Percentiles rank a stretch among this genome's conserved stretches.
phyloP scores from a whole-genome alignment of 2,797 vertebrate species.

The Gastrophryne carolinensis region DNA sequence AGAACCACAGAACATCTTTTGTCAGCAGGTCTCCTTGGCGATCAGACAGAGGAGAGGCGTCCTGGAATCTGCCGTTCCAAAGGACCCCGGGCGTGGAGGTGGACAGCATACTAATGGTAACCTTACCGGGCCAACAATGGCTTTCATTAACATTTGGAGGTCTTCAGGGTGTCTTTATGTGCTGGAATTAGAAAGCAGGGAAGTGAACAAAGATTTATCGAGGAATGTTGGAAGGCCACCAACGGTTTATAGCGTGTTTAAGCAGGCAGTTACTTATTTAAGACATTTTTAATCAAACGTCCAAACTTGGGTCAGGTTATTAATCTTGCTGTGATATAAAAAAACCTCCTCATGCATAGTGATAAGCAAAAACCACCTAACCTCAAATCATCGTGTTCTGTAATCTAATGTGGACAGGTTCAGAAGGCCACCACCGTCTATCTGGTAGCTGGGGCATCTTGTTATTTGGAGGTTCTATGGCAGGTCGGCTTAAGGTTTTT shows the following conservation, averaged over 20 bases:
- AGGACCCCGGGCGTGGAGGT: constrained; percentile 25
- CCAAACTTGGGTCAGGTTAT: background rate
- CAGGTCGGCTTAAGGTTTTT: too few species aligned
- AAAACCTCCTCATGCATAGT: too few species aligned
- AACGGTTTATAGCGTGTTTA: background rate
- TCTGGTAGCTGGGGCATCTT: too few species aligned
- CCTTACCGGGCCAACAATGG: constrained; percentile 34
- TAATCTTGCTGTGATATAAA: background rate
- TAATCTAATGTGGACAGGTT: too few species aligned
- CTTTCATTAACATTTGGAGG: constrained; percentile 23
- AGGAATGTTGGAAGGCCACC: constrained; percentile 17
- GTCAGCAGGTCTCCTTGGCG: constrained; percentile 64
- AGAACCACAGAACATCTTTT: constrained; percentile 69
- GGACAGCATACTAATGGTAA: constrained; percentile 44
- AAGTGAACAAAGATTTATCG: constrained; percentile 30
- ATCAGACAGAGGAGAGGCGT: constrained; percentile 60
- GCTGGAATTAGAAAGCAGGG: background rate
- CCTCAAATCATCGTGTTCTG: too few species aligned
- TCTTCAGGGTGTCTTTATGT: constrained; percentile 17
- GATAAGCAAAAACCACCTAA: too few species aligned
- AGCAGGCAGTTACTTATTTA: background rate
- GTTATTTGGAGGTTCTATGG: too few species aligned
- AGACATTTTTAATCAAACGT: background rate
- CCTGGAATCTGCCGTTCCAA: constrained; percentile 56
- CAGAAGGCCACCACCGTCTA: too few species aligned